Evolutionary conservation across 2,113 vertebrate genomes (phyloP), one percentile per base, ranked within the genome.

Genomic region (Oceanodroma tethys): DNA sequence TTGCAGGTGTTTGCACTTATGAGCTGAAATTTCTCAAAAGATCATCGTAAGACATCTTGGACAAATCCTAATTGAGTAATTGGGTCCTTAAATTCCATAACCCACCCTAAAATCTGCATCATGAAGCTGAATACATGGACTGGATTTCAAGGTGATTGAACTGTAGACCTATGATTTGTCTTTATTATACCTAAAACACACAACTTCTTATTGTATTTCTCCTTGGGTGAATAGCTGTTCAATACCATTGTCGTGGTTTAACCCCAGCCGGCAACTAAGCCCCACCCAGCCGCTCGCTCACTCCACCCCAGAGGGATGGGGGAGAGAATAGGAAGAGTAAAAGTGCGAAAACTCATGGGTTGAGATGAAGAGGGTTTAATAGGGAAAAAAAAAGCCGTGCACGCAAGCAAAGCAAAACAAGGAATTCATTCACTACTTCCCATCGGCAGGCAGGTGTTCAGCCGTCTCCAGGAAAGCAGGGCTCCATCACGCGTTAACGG

Each of bases 11-110:
- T 87, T 72, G 4, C 21, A 63, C 71, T 14, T 16, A 40, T n/a
- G 14, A 79, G 18, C 40, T 72, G 14, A 79, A 65, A 60, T 75
- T 82, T 91, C 40, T 82, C 15, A 71, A 45, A 40, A 75, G 8
- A 23, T 36, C 3, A 36, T 16, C 0, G 0, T 22, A 67, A 70
- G 74, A 59, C 2, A 36, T 59, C 63, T 53, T 59, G 5, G 15
- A 55, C 66, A 65, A 72, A 47, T 50, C 7, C 30, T 85, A 60
- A 36, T 7, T 42, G 21, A 60, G 5, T 12, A 52, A 65, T 9
- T 58, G 4, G 1, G 19, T 67, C 62, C 21, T 66, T 79, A 47
- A 53, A 81, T 81, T 71, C 18, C 43, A 67, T 16, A 56, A 3
- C 8, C 11, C 47, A 21, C 17, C 30, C 17, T 79, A 30, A 89